Evolutionary conservation across 2,888 invertebrate species (phyloP).

Genomic region (Xiphydria camelus): DNA sequence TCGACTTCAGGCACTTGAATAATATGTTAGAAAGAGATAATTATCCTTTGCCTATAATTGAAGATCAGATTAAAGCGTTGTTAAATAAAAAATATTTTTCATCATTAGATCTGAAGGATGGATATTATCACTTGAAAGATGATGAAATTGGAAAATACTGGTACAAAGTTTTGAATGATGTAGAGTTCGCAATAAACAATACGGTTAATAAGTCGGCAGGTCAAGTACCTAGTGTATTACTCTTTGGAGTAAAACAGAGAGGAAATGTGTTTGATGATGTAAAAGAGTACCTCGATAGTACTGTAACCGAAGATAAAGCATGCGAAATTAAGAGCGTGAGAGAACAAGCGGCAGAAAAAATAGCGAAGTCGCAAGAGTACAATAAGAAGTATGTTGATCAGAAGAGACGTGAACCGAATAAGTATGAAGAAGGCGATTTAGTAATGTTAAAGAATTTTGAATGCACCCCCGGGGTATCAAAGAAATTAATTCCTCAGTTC

Average conservation of each 20-base stretch:
- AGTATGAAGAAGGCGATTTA: conserved; percentile 21
- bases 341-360: conserved; percentile 13
- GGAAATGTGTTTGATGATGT: conserved; percentile 4
- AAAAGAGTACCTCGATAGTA: conserved; percentile 4
- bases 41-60: no score
- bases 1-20: no score
- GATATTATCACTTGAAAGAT: no score
- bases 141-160: conserved; percentile 9
- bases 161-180: conserved; percentile 9
- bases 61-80: no score
- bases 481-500: conserved; percentile 27
- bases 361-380: conserved; percentile 26
- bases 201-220: conserved; percentile 9
- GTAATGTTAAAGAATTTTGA: conserved; percentile 27
- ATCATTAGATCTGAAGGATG: no score
- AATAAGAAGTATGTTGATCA: conserved; percentile 33
- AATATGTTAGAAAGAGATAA: no score
- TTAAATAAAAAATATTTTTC: no score
- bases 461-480: conserved; percentile 19
- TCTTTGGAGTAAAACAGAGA: conserved; percentile 10
- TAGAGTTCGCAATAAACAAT: conserved; percentile 14
- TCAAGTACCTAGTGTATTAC: conserved; percentile 4
- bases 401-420: conserved; percentile 27
- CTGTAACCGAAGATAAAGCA: neutral
- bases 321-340: conserved; percentile 22